phyloP scores from a whole-genome alignment of 1,140 invertebrate species.

The Zaprionus taronus region DNA sequence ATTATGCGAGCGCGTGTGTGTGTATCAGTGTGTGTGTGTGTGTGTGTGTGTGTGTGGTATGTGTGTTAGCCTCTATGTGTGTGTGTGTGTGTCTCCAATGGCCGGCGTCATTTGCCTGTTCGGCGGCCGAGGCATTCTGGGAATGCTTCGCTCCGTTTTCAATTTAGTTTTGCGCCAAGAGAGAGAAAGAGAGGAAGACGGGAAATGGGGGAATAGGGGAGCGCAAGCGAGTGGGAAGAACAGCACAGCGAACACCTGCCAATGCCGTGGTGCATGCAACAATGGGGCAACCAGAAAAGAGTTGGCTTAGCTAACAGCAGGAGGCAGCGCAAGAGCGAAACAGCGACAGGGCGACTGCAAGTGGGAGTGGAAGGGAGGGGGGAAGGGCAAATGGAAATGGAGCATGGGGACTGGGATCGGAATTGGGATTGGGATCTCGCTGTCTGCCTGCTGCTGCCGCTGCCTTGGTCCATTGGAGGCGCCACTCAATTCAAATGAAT shows the following conservation, averaged over 20 bases:
- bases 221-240: neutral
- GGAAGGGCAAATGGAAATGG: neutral
- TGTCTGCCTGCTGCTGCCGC: constrained; percentile 29
- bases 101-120: constrained; percentile 38
- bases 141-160: constrained; percentile 65
- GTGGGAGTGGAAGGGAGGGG: neutral
- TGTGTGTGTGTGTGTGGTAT: constrained; percentile 1
- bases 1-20: constrained; percentile 8
- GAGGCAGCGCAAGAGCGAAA: constrained; percentile 6
- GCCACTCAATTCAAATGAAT: constrained; percentile 77
- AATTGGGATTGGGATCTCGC: constrained; percentile 16
- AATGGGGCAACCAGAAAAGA: constrained; percentile 21
- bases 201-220: neutral
- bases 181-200: neutral
- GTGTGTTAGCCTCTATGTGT: neutral
- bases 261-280: constrained; percentile 20
- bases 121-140: constrained; percentile 23
- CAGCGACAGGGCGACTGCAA: neutral
- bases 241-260: constrained; percentile 19
- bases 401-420: neutral
- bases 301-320: constrained; percentile 10
- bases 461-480: constrained; percentile 47
- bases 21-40: neutral
- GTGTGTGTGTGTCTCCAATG: constrained; percentile 8
- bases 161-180: constrained; percentile 60